Evolutionary conservation across 2,888 invertebrate genomes (phyloP), one percentile per base, ranked within the genome.

Genomic region (Argyra leucocephala): DNA sequence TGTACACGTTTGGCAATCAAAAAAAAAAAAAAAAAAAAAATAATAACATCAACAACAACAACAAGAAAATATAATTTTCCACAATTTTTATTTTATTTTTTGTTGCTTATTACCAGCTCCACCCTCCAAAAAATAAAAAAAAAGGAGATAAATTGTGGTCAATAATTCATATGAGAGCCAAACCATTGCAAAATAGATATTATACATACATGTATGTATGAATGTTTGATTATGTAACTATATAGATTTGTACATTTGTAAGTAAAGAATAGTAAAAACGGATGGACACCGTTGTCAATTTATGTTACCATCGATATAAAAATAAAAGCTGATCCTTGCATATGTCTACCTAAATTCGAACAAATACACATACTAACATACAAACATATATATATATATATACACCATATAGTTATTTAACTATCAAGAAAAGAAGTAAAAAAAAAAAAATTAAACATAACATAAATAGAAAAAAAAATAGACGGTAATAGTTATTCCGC

Each of bases 71-170:
- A 48, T 48, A 48, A 48, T 18, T 48, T 48, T 48, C 18, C 18
- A 48, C 15, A 48, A 48, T 48, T 18, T 48, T 48, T 48, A 18
- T 48, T 48, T 48, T 48, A 6, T 48, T 48, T 12, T 48, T 48
- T 18, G 5, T 48, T 48, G 12, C 18, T 48, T n/a, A n/a, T 48
- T 23, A 12, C 23, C 59, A 59, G 59, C 59, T 59, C 59, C 59
- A 59, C 59, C 59, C 23, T 59, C 15, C 31, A 7, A 31, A 31
- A 26, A 26, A 4, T n/a, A n/a, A 15, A 37, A 15, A 15, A 48
- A 48, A 48, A 23, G 59, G 22, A 59, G 59, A 59, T 59, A 59
- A 59, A 59, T 59, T 59, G 59, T 59, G 59, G 59, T 59, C 59
- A 59, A 59, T 59, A 59, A 59, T 59, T 59, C 59, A 59, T 59